Percentiles rank a stretch among this genome's conserved stretches.
phyloP scores from a whole-genome alignment of 2,113 vertebrate species.

The Apistogramma diplotaenia region DNA sequence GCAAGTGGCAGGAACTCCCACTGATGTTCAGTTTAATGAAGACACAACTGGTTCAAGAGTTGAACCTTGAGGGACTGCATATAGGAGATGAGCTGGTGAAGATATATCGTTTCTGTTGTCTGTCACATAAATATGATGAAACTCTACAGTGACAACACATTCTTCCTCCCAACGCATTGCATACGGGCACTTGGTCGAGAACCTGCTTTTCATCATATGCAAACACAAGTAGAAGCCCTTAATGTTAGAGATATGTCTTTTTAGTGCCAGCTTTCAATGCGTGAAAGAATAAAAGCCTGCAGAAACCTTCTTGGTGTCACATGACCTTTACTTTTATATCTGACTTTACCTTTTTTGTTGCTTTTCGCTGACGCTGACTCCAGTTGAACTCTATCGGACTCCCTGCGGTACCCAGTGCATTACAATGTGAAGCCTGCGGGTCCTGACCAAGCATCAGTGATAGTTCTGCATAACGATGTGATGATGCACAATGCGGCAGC shows the following conservation, averaged over 20 bases:
- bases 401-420: not conserved
- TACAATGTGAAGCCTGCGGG: not conserved
- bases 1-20: not conserved
- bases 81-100: not conserved
- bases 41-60: not conserved
- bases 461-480: not conserved
- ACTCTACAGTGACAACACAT: not conserved
- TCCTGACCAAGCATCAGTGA: not conserved
- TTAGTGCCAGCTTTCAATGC: not conserved
- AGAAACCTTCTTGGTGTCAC: not conserved
- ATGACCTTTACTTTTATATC: not conserved
- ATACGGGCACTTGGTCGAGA: not conserved
- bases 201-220: not conserved
- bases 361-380: not conserved
- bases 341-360: not conserved
- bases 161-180: not conserved
- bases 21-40: not conserved
- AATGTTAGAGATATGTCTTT: not conserved
- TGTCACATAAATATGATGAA: not conserved
- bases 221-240: not conserved
- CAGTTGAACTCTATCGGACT: not conserved
- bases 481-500: not conserved
- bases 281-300: not conserved
- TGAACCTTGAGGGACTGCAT: fast-evolving
- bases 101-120: not conserved